These are phyloP conservation scores for Nothobranchius furzeri DNA, from an alignment of 2,113 vertebrate genomes.

Conservation along the genomic window DNA sequence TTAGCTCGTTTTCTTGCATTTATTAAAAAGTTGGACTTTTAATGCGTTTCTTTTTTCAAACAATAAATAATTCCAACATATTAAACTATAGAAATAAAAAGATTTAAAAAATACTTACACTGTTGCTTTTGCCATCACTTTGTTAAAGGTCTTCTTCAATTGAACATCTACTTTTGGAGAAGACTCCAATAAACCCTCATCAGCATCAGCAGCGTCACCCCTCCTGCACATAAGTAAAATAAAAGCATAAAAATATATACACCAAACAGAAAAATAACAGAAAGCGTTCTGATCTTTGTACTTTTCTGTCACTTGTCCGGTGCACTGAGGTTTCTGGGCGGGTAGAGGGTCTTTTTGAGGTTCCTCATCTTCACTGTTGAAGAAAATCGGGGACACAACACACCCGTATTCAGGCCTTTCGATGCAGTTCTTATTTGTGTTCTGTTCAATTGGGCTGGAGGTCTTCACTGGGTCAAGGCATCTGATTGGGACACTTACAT, in stretches of 20 bases:
- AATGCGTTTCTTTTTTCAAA: no score
- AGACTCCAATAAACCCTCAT: conserved; percentile 25
- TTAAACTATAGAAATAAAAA: background rate
- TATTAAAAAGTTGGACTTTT: background rate
- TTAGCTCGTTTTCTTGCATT: no score
- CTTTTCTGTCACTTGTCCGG: conserved; percentile 1
- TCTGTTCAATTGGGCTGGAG: conserved; percentile 69
- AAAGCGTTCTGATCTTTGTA: conserved; percentile 1
- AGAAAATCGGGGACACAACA: conserved; percentile 54
- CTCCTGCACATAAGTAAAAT: conserved; percentile 1
- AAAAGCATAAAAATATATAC: background rate
- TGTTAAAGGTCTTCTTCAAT: conserved; percentile 1
- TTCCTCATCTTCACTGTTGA: conserved; percentile 33
- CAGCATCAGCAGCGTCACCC: conserved; percentile 2
- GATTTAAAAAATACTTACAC: conserved; percentile 12
- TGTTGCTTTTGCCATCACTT: background rate
- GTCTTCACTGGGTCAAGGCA: conserved; percentile 60
- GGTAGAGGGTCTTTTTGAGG: background rate
- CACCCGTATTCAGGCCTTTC: background rate
- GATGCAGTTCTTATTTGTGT: background rate
- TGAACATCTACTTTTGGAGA: conserved; percentile 41
- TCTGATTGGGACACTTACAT: conserved; percentile 42
- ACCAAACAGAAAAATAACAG: background rate
- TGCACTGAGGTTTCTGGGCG: conserved; percentile 20
- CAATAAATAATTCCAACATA: no score